phyloP scores from a whole-genome alignment of 2,797 vertebrate genomes.

The Sebastes paucispinis region DNA sequence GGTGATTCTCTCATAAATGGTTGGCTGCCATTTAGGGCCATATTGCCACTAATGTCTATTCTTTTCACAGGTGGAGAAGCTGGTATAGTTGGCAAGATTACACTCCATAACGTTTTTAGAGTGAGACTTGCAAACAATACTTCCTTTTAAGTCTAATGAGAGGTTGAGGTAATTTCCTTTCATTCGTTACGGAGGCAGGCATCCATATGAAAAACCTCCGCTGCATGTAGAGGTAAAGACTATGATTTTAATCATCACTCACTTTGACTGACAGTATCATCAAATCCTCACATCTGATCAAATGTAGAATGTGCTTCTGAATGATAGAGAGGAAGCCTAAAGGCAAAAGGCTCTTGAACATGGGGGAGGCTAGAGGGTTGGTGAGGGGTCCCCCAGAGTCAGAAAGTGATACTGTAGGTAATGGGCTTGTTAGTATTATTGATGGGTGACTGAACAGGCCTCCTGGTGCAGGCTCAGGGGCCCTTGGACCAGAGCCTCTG shows the following conservation, averaged over 20 bases:
- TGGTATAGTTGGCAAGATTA: not conserved
- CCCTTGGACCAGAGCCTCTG: too few relatives aligned
- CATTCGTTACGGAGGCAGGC: not conserved
- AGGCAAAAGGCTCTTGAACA: not conserved
- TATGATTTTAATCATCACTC: slow-evolving; percentile 17
- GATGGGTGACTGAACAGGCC: not conserved
- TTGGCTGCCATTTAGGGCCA: slow-evolving; percentile 22
- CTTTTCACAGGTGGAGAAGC: not conserved
- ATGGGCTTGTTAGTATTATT: not conserved
- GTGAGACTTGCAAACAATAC: slow-evolving; percentile 2
- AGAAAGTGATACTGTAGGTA: not conserved
- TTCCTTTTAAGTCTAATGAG: slow-evolving; percentile 7
- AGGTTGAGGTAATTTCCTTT: slow-evolving; percentile 22
- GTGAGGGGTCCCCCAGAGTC: not conserved
- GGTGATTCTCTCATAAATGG: slow-evolving; percentile 3
- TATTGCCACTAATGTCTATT: slow-evolving; percentile 15
- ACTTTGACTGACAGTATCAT: slow-evolving; percentile 17
- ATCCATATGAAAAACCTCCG: slow-evolving; percentile 2
- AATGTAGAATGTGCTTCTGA: slow-evolving; percentile 1
- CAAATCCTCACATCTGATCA: slow-evolving; percentile 21
- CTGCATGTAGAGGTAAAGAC: not conserved
- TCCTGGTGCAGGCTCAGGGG: not conserved
- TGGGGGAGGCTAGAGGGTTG: not conserved
- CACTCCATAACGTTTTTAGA: not conserved
- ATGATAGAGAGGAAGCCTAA: not conserved